A percentile compares a stretch with the other conserved stretches of the same genome.
Conservation (phyloP, 2,797 vertebrate species). For the Pteronotus mesoamericanus region DNA sequence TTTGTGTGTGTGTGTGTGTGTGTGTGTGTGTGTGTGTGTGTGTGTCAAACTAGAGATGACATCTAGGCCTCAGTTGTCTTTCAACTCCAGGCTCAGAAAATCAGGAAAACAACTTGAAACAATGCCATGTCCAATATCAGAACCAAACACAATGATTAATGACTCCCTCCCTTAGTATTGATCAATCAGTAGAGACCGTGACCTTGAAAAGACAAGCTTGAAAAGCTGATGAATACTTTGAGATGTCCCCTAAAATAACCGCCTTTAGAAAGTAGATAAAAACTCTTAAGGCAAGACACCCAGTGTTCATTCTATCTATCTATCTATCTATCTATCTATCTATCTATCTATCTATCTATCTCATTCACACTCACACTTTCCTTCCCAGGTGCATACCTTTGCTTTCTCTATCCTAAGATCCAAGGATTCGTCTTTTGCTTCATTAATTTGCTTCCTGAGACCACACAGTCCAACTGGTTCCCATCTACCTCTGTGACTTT, state of each 20-base stretch:
- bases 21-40: too few relatives aligned
- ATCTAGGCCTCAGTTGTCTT: neutral
- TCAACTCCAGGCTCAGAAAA: neutral
- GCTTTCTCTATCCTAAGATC: neutral
- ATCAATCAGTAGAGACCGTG: neutral
- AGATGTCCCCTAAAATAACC: neutral
- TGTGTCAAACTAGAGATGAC: neutral
- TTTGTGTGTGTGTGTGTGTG: too few relatives aligned
- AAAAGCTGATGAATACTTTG: neutral
- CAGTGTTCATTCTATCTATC: neutral
- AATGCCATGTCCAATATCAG: neutral
- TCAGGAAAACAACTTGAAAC: neutral
- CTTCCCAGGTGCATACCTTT: neutral
- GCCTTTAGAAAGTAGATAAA: neutral
- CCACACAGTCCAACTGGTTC: neutral
- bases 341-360: neutral
- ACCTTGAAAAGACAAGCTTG: neutral
- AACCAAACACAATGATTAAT: neutral
- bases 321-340: neutral
- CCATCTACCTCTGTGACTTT: neutral
- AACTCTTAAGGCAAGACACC: neutral
- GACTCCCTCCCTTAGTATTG: neutral
- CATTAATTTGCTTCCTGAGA: neutral
- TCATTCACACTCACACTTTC: neutral
- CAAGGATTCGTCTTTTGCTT: neutral